Conservation (phyloP, 2,888 invertebrate species). For the Calliphora vomitoria region DNA sequence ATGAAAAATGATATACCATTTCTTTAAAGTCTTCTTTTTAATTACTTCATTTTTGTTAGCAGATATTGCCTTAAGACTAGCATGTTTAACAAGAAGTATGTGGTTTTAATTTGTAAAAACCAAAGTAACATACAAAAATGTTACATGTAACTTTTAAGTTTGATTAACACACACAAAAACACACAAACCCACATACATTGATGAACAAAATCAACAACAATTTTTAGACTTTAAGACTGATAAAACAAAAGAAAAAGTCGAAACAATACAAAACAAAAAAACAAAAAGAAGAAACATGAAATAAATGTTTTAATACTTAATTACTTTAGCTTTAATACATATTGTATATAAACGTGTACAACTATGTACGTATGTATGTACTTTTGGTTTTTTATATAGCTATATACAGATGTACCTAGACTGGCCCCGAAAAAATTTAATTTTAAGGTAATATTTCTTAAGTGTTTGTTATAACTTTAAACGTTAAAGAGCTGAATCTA, state of each 20-base stretch:
- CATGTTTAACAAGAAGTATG: slow-evolving; percentile 8
- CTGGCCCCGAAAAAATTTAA: neutral
- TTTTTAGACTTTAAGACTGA: slow-evolving; percentile 9
- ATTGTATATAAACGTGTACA: neutral
- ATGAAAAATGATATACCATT: neutral
- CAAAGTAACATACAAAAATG: slow-evolving; percentile 13
- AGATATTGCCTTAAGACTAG: slow-evolving; percentile 10
- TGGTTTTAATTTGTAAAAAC: slow-evolving; percentile 6
- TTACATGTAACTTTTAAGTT: slow-evolving; percentile 21
- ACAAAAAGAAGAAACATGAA: neutral
- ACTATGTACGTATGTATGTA: neutral
- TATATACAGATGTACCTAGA: neutral
- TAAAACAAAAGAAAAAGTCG: neutral
- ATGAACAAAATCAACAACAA: slow-evolving; percentile 23
- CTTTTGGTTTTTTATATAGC: neutral
- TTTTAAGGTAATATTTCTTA: too few relatives aligned
- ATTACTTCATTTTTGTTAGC: neutral
- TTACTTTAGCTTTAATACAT: slow-evolving; percentile 36
- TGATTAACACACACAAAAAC: slow-evolving; percentile 5
- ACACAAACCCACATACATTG: neutral
- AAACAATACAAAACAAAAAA: neutral
- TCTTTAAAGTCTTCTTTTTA: neutral
- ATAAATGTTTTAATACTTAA: slow-evolving; percentile 51
- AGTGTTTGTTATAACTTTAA: too few relatives aligned
- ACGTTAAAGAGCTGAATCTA: too few relatives aligned